phyloP scores from a whole-genome alignment of 1,140 invertebrate genomes.

The Papilio dardanus region DNA sequence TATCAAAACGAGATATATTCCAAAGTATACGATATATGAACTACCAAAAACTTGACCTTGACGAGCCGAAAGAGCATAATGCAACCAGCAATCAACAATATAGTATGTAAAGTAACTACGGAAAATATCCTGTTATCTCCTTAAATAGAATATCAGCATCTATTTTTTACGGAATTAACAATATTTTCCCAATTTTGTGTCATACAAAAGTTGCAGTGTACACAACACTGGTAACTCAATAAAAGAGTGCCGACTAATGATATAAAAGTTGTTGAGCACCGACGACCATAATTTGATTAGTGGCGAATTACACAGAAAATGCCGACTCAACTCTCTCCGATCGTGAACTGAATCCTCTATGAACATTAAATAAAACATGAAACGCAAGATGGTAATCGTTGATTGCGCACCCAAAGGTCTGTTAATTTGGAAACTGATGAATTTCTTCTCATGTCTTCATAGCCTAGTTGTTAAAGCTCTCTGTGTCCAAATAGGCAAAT shows the following conservation, averaged over 20 bases:
- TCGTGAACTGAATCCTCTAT: constrained; percentile 23
- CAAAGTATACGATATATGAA: too few relatives aligned
- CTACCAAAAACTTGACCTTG: too few relatives aligned
- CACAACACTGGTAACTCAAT: constrained; percentile 15
- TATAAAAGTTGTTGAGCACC: constrained; percentile 23
- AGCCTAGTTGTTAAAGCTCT: too few relatives aligned
- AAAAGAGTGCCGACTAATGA: constrained; percentile 14
- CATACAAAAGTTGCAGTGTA: neutral
- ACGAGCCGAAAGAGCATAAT: too few relatives aligned
- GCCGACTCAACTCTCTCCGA: constrained; percentile 30
- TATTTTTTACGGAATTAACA: neutral
- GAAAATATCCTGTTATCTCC: too few relatives aligned
- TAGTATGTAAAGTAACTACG: too few relatives aligned
- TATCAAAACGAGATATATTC: too few relatives aligned
- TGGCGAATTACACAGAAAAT: constrained; percentile 36
- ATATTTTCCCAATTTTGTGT: neutral
- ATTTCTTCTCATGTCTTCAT: neutral
- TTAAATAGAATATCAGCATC: too few relatives aligned
- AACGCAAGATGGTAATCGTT: neutral
- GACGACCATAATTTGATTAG: constrained; percentile 31
- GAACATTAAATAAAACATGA: constrained; percentile 20
- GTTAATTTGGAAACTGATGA: neutral
- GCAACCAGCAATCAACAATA: too few relatives aligned
- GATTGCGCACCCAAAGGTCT: neutral
- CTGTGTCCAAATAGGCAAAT: too few relatives aligned